These are phyloP conservation scores for Glaucomys volans DNA, from an alignment of 2,113 vertebrate genomes.

Conservation along the genomic window DNA sequence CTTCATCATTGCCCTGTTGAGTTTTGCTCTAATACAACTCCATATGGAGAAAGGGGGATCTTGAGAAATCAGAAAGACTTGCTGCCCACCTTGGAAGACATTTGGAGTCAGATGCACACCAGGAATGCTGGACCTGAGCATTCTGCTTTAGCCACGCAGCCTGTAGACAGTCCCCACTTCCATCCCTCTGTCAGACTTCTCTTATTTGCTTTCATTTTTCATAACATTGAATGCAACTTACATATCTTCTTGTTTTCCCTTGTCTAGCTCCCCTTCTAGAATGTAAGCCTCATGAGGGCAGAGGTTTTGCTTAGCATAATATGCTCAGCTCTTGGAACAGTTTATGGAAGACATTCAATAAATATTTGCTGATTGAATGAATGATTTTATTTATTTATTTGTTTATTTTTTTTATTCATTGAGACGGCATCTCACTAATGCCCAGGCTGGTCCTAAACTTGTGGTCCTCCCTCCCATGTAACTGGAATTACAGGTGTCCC, in stretches of 20 bases:
- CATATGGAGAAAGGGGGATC: neutral
- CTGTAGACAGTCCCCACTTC: neutral
- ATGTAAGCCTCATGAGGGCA: neutral
- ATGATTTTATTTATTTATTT: neutral
- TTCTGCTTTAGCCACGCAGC: neutral
- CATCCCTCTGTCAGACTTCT: neutral
- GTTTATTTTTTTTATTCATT: neutral
- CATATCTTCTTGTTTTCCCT: neutral
- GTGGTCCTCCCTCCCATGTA: neutral
- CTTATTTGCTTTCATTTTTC: neutral
- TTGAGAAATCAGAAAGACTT: constrained; percentile 43
- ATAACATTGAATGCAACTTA: neutral
- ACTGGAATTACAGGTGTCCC: neutral
- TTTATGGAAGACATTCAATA: neutral
- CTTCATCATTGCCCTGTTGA: neutral
- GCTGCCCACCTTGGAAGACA: neutral
- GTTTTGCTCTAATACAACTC: neutral
- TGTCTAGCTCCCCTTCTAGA: neutral
- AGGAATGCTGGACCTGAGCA: neutral
- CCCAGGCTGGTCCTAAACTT: neutral
- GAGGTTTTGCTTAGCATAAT: neutral
- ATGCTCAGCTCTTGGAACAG: neutral
- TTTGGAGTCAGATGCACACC: neutral
- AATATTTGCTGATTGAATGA: constrained; percentile 36
- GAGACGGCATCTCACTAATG: neutral